Conservation (phyloP, 2,113 vertebrate genomes). For the Amphiprion ocellaris region DNA sequence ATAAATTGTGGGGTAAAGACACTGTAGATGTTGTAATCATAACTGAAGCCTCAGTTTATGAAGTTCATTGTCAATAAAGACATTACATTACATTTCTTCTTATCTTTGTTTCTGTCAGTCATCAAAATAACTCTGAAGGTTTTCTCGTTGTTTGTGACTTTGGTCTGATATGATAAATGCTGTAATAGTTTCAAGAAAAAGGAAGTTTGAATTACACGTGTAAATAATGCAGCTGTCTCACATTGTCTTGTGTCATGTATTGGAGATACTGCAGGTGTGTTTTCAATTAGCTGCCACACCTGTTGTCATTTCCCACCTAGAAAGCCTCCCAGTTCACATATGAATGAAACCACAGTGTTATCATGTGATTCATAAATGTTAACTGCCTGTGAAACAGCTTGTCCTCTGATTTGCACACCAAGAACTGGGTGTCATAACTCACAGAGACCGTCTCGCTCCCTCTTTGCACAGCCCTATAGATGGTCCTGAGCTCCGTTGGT, state of each 20-base stretch:
- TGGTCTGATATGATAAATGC: not conserved
- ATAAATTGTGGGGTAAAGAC: not conserved
- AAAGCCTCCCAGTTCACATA: not conserved
- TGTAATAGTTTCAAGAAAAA: not conserved
- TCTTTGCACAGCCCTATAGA: conserved; percentile 24
- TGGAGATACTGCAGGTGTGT: not conserved
- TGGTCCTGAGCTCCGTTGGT: conserved; percentile 46
- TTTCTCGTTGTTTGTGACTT: not conserved
- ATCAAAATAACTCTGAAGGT: not conserved
- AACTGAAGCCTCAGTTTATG: not conserved
- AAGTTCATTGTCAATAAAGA: not conserved
- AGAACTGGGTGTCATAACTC: conserved; percentile 15
- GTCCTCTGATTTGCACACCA: conserved; percentile 20
- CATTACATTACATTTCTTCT: not conserved
- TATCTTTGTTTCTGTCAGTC: not conserved
- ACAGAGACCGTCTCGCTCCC: conserved; percentile 7
- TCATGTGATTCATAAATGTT: conserved; percentile 26
- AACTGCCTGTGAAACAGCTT: conserved; percentile 16
- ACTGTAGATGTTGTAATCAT: not conserved
- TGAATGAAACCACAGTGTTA: not conserved
- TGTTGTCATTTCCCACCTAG: not conserved
- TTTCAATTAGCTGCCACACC: not conserved
- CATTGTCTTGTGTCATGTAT: not conserved
- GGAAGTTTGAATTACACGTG: not conserved
- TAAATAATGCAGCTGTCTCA: not conserved